Conservation (phyloP, 2,113 vertebrate species). For the Okapia johnstoni region DNA sequence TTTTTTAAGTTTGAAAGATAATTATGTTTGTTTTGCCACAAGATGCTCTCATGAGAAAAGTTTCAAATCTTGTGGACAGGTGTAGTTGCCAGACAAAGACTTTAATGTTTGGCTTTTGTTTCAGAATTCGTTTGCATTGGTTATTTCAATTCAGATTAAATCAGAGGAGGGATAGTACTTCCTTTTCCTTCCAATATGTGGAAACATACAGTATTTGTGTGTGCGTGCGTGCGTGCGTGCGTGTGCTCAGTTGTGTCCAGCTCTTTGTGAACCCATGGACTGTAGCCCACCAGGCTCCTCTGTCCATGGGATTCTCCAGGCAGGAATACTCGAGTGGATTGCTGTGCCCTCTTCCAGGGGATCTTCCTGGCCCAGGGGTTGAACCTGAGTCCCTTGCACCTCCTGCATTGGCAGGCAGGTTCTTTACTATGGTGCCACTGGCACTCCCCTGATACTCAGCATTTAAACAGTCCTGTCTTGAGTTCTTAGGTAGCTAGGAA, state of each 20-base stretch:
- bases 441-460: neutral
- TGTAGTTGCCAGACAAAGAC: neutral
- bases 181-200: neutral
- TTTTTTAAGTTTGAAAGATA: neutral
- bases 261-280: neutral
- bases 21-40: neutral
- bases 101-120: neutral
- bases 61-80: neutral
- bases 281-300: neutral
- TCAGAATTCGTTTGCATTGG: neutral
- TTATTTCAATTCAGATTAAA: neutral
- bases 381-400: neutral
- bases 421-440: neutral
- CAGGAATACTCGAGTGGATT: neutral
- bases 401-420: neutral
- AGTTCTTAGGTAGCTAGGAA: neutral
- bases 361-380: neutral
- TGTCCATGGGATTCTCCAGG: neutral
- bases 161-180: neutral
- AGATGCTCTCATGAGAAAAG: neutral
- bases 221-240: fast-evolving
- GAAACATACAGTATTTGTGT: neutral
- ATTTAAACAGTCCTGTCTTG: neutral
- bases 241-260: neutral
- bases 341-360: neutral